Evolutionary conservation across 2,797 vertebrate genomes (phyloP).

Genomic region (Acanthurus leucopareius): DNA sequence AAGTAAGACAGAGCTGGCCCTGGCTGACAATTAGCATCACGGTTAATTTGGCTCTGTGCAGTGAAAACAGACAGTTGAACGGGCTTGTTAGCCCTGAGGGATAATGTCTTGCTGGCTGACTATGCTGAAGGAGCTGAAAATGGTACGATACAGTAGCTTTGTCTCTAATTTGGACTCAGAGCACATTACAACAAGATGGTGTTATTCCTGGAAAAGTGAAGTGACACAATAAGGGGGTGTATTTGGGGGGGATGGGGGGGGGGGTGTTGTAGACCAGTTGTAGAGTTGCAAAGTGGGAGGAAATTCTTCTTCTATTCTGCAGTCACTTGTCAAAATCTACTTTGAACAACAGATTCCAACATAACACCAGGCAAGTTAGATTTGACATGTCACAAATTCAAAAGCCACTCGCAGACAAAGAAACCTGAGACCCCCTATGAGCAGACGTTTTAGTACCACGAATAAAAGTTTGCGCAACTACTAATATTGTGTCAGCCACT

Average conservation of each 20-base stretch:
- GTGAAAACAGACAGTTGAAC: slow-evolving; percentile 51
- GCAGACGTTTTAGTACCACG: too few species aligned
- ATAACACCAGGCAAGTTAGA: too few species aligned
- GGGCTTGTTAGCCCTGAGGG: slow-evolving; percentile 43
- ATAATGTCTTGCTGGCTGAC: slow-evolving; percentile 13
- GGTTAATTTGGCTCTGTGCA: slow-evolving; percentile 50
- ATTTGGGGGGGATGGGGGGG: not conserved
- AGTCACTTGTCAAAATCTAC: too few species aligned
- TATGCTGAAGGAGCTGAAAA: slow-evolving; percentile 16
- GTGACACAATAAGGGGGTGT: slow-evolving; percentile 1
- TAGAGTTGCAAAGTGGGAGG: too few species aligned
- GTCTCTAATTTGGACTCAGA: slow-evolving; percentile 22
- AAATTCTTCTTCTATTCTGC: too few species aligned
- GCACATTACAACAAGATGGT: slow-evolving; percentile 22
- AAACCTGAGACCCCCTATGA: too few species aligned
- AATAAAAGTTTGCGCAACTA: too few species aligned
- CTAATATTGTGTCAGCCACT: too few species aligned
- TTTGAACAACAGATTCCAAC: too few species aligned
- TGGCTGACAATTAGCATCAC: slow-evolving; percentile 58
- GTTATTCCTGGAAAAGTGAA: slow-evolving; percentile 18
- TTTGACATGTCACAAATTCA: too few species aligned
- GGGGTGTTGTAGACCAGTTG: not conserved
- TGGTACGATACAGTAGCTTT: slow-evolving; percentile 13
- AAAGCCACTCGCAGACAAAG: too few species aligned
- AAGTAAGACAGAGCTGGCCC: slow-evolving; percentile 41